phyloP scores from a whole-genome alignment of 1,140 invertebrate species.

The Drosophila parvula region DNA sequence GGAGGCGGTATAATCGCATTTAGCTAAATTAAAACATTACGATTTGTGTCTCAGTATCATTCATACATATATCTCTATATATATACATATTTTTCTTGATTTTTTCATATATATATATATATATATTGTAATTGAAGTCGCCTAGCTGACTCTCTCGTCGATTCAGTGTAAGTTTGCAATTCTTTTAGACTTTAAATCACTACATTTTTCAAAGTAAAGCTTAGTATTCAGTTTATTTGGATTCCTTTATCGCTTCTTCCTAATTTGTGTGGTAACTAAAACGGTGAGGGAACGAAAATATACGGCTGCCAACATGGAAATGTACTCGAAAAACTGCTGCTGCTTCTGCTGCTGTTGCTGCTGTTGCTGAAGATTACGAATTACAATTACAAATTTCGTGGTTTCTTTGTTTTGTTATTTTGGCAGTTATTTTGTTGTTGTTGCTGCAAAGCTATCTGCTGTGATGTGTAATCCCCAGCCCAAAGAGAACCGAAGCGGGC shows the following conservation, averaged over 20 bases:
- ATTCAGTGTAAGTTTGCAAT: slow-evolving; percentile 18
- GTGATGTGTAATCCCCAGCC: slow-evolving; percentile 50
- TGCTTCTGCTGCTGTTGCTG: slow-evolving; percentile 7
- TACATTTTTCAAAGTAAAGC: slow-evolving; percentile 78
- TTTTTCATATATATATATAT: slow-evolving; percentile 19
- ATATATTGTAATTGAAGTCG: slow-evolving; percentile 32
- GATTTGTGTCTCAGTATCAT: slow-evolving; percentile 50
- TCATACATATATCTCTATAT: slow-evolving; percentile 53
- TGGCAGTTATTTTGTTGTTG: slow-evolving; percentile 72
- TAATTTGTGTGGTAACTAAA: slow-evolving; percentile 36
- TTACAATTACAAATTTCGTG: slow-evolving; percentile 40
- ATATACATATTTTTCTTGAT: slow-evolving; percentile 32
- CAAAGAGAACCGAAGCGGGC: slow-evolving; percentile 25
- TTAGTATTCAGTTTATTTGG: slow-evolving; percentile 70
- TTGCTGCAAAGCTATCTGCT: slow-evolving; percentile 49
- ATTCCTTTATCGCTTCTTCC: slow-evolving; percentile 22
- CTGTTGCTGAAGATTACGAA: slow-evolving; percentile 25
- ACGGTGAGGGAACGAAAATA: slow-evolving; percentile 18
- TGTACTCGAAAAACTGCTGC: slow-evolving; percentile 25
- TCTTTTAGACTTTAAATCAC: slow-evolving; percentile 62
- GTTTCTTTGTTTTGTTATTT: slow-evolving; percentile 36
- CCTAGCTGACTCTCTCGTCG: slow-evolving; percentile 24
- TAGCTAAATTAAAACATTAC: slow-evolving; percentile 55
- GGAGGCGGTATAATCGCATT: slow-evolving; percentile 30
- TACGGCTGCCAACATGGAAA: slow-evolving; percentile 20